Evolutionary conservation across 2,888 invertebrate genomes (phyloP), one percentile per base, ranked within the genome.

Genomic region (Liodrosophila aerea): DNA sequence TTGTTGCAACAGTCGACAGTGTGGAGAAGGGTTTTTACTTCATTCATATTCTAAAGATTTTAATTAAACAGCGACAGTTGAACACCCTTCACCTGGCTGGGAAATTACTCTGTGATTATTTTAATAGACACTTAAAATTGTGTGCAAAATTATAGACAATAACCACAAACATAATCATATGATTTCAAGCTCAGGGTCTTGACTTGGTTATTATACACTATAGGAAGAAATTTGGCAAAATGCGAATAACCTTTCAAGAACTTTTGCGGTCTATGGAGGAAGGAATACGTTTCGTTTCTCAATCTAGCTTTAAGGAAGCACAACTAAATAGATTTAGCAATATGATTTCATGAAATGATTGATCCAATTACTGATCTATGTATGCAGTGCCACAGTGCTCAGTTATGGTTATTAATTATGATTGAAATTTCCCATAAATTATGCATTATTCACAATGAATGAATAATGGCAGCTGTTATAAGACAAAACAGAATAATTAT

Each of bases 401-500:
- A n/a, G 12, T 18, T 34, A 18, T 22, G 11, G 16, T 30, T 60
- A 39, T 34, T 30, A 40, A 33, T 44, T 30, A 40, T 39, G 41
- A 51, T 50, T 29, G 36, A 54, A 50, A 50, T 52, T 70, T 11
- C 44, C 45, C 15, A 50, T 41, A 47, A 39, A 37, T 64, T 70
- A 53, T 70, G 41, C 27, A 50, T 51, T 63, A 51, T 33, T 46
- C 46, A 50, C 41, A 43, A 31, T 37, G 16, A 22, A 51, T 37
- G 36, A 37, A 22, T 49, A 45, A 49, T 45, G 37, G 34, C 51
- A 44, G 31, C 27, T 41, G 46, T 47, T 64, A 46, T 37, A 39
- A 18, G 39, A 40, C 30, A 45, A 64, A 65, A 64, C 53, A 64
- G 44, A 71, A 68, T 71, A 40, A 64, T 64, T 71, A 64, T 16